Evolutionary conservation across 2,113 vertebrate species (phyloP).

Genomic region (Cervus canadensis): DNA sequence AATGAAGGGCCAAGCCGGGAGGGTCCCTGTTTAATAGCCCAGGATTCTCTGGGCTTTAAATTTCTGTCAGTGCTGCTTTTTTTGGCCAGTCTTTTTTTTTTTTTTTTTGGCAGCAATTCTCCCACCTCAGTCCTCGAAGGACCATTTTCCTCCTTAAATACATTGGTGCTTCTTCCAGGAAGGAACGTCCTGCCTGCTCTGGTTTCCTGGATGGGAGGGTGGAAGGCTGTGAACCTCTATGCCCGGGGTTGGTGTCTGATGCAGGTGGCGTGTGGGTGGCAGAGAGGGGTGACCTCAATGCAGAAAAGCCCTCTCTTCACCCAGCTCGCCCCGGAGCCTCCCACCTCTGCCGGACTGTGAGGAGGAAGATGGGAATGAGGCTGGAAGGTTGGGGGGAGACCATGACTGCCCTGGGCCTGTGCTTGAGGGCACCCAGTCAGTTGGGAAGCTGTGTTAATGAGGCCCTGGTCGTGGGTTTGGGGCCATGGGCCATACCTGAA

Average conservation of each 20-base stretch:
- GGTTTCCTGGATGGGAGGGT: background rate
- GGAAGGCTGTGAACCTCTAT: background rate
- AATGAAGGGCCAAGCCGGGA: background rate
- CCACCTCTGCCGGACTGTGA: background rate
- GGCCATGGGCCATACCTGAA: background rate
- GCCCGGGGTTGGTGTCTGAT: background rate
- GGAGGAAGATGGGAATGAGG: background rate
- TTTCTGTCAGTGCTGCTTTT: background rate
- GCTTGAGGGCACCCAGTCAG: background rate
- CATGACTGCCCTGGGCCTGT: background rate
- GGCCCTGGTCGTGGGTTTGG: background rate
- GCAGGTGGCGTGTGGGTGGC: background rate
- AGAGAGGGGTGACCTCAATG: background rate
- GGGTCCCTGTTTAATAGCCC: background rate
- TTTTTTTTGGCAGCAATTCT: background rate
- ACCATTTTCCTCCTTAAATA: background rate
- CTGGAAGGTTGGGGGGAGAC: accelerated
- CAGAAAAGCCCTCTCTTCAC: background rate
- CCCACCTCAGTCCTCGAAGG: background rate
- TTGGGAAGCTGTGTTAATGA: background rate
- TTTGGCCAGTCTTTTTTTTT: background rate
- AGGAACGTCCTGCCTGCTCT: background rate
- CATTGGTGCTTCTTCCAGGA: background rate
- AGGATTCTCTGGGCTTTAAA: background rate
- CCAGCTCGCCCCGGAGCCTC: background rate